Evolutionary conservation across 1,140 invertebrate genomes (phyloP), one percentile per base, ranked within the genome.

Genomic region (Macrobrachium nipponense): DNA sequence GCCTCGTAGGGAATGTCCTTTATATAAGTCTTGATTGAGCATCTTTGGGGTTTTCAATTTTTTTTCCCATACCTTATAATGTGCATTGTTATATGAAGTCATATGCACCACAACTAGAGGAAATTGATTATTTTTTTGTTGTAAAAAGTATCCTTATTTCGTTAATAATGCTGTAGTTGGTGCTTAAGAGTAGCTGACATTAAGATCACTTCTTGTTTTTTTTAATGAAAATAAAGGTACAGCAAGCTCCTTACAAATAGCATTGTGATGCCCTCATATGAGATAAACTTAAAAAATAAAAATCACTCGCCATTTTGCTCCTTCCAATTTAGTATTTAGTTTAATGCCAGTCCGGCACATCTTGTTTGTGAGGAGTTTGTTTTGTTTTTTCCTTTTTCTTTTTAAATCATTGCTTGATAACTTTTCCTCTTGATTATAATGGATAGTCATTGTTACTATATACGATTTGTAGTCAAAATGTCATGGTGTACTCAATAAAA

Each of bases 401-500:
- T 51, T 51, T 51, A 51, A 51, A 51, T 51, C 84, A 80, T 87
- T 87, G 85, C 85, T 87, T 87, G 81, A 87, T 87, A 87, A 87
- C 79, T 87, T 80, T 86, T 80, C 85, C 73, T 82, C 85, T 87
- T 87, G 85, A 87, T 87, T 78, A 85, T 85, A 81, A 87, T 82
- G 79, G 81, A 87, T 86, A 86, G 85, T 87, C 85, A 87, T 87
- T 87, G 85, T 87, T 87, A 87, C 80, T 82, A 87, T 87, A 87
- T 87, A 87, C 85, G 77, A 87, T 87, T 87, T 87, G 85, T 87
- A 87, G 85, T 87, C 85, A 87, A 87, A 87, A 87, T 87, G 85
- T 87, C 85, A 79, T 87, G 85, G 85, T 87, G 85, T 87, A 73
- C 85, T 82, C 85, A 87, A 81, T 86, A 86, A 87, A 87, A 68